These are phyloP conservation scores for Venustaconcha ellipsiformis DNA, from an alignment of 1,140 invertebrate genomes.

Conservation along the genomic window DNA sequence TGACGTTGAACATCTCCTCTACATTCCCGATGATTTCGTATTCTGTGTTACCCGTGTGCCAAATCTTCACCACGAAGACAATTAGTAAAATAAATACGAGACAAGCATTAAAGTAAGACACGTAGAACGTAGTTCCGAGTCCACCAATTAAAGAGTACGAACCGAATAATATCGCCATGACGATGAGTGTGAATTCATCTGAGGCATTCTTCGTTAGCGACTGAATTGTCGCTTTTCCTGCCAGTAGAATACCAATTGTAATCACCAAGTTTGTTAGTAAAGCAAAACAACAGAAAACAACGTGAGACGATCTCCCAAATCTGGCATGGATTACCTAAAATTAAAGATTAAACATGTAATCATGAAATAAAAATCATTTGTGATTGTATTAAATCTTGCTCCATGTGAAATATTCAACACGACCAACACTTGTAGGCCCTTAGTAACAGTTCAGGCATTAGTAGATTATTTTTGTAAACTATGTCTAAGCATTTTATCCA, in stretches of 20 bases:
- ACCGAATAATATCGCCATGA: constrained; percentile 57
- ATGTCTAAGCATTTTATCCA: too few relatives aligned
- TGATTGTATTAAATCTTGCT: too few relatives aligned
- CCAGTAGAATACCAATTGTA: constrained; percentile 65
- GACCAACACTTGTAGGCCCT: too few relatives aligned
- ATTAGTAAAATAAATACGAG: constrained; percentile 66
- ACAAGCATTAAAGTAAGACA: constrained; percentile 68
- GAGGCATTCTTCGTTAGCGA: constrained; percentile 53
- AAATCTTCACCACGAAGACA: constrained; percentile 56
- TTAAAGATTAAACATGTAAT: not conserved
- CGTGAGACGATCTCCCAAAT: constrained; percentile 66
- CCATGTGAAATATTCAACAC: too few relatives aligned
- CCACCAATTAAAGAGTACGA: constrained; percentile 68
- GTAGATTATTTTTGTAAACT: too few relatives aligned
- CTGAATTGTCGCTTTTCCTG: constrained; percentile 53
- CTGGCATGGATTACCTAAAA: constrained; percentile 63
- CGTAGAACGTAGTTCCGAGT: constrained; percentile 68
- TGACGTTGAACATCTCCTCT: constrained; percentile 48
- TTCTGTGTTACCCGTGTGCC: constrained; percentile 46
- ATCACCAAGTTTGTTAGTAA: constrained; percentile 69
- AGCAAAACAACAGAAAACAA: constrained; percentile 67
- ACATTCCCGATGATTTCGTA: constrained; percentile 42
- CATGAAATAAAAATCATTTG: too few relatives aligned
- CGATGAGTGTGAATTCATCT: constrained; percentile 52
- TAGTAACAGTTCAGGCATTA: too few relatives aligned